phyloP scores from a whole-genome alignment of 1,140 invertebrate genomes.

The Nomia melanderi region DNA sequence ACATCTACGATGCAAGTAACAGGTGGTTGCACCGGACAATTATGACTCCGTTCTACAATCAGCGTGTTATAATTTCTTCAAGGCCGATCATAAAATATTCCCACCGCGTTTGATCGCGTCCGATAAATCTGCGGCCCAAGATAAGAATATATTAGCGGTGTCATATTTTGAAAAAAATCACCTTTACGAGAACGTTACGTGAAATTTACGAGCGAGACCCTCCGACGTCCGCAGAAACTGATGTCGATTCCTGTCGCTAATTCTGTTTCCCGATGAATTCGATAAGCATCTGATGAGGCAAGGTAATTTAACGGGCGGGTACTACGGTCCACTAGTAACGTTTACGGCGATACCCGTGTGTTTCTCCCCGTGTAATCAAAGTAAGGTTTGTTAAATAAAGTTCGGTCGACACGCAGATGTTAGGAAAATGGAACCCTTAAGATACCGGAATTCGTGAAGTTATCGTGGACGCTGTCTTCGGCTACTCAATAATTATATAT shows the following conservation, averaged over 20 bases:
- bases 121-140: neutral
- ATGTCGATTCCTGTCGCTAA: neutral
- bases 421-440: neutral
- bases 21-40: neutral
- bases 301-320: neutral
- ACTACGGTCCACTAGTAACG: neutral
- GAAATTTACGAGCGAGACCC: neutral
- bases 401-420: neutral
- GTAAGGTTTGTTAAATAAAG: neutral
- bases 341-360: neutral
- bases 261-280: neutral
- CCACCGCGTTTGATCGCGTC: neutral
- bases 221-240: neutral
- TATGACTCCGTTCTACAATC: neutral
- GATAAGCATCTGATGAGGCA: neutral
- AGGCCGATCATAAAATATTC: neutral
- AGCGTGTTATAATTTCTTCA: slow-evolving; percentile 4
- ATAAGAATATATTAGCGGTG: slow-evolving; percentile 11
- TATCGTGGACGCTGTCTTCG: neutral
- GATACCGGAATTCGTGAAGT: neutral
- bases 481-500: neutral
- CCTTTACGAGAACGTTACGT: neutral
- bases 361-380: neutral
- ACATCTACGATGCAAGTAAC: neutral
- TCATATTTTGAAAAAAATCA: neutral